Evolutionary conservation across 2,888 invertebrate species (phyloP).

Genomic region (Andrena haemorrhoa): DNA sequence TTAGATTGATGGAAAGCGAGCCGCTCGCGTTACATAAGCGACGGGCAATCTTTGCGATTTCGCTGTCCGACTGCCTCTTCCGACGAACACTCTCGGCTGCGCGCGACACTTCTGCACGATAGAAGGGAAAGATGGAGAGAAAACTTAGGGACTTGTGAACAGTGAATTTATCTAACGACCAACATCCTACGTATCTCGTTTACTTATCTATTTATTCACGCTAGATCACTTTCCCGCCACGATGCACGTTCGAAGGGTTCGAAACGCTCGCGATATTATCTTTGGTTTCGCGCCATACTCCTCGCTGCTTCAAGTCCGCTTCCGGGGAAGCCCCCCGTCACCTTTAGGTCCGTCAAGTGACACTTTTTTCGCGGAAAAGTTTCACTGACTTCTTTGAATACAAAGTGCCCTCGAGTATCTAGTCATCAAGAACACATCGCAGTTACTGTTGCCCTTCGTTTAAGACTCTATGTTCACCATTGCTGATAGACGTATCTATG

Average conservation of each 20-base stretch:
- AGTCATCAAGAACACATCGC: neutral
- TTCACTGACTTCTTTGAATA: neutral
- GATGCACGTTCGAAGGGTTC: neutral
- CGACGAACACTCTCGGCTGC: too few relatives aligned
- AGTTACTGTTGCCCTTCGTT: neutral
- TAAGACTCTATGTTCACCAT: neutral
- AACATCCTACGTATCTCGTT: conserved; percentile 25
- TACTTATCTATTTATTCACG: conserved; percentile 44
- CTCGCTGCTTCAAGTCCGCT: neutral
- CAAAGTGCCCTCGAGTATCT: neutral
- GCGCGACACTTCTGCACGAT: conserved; percentile 32
- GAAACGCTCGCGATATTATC: conserved; percentile 40
- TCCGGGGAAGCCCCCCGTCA: neutral
- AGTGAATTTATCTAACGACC: conserved; percentile 30
- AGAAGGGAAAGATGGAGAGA: conserved; percentile 36
- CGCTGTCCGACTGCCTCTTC: neutral
- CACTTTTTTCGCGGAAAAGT: conserved; percentile 1
- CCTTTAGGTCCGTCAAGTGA: neutral
- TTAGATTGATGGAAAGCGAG: conserved; percentile 54
- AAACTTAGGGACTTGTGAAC: conserved; percentile 30
- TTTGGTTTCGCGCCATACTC: conserved; percentile 56
- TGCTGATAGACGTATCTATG: conserved; percentile 4
- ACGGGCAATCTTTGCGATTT: neutral
- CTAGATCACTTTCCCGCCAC: conserved; percentile 28
- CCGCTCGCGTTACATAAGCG: conserved; percentile 48